Evolutionary conservation across 2,888 invertebrate species (phyloP).

Genomic region (Agonopterix heracliana): DNA sequence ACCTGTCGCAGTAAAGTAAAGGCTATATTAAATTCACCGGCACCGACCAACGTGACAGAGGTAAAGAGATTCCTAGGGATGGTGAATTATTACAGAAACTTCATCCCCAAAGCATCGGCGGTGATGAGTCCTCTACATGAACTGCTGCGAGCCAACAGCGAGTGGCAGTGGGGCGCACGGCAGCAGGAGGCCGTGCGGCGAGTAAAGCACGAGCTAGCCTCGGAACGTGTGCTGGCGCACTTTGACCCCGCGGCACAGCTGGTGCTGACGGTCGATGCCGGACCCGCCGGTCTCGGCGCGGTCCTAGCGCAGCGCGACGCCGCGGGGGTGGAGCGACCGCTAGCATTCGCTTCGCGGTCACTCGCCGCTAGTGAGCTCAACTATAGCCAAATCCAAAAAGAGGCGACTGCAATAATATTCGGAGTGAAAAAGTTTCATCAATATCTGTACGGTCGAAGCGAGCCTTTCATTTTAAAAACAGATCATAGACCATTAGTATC

Average conservation of each 20-base stretch:
- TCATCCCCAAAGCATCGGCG: constrained; percentile 13
- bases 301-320: constrained; percentile 12
- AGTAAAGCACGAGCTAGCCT: constrained; percentile 7
- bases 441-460: constrained; percentile 4
- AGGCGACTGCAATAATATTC: constrained; percentile 13
- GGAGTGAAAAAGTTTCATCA: constrained; percentile 4
- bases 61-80: constrained; percentile 21
- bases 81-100: constrained; percentile 18
- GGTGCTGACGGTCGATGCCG: constrained; percentile 15
- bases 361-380: constrained; percentile 12
- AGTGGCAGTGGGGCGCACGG: constrained; percentile 11
- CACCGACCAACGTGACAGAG: constrained; percentile 14
- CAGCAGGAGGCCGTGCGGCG: constrained; percentile 6
- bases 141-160: constrained; percentile 5
- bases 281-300: constrained; percentile 18
- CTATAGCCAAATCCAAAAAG: constrained; percentile 19
- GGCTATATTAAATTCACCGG: constrained; percentile 18
- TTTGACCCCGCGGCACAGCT: no score
- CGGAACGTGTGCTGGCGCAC: no score
- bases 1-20: constrained; percentile 17
- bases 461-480: constrained; percentile 13
- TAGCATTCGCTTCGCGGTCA: constrained; percentile 15
- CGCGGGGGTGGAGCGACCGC: constrained; percentile 12
- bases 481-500: constrained; percentile 8
- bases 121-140: constrained; percentile 15